phyloP scores from a whole-genome alignment of 2,888 invertebrate species.

The Plusia festucae region DNA sequence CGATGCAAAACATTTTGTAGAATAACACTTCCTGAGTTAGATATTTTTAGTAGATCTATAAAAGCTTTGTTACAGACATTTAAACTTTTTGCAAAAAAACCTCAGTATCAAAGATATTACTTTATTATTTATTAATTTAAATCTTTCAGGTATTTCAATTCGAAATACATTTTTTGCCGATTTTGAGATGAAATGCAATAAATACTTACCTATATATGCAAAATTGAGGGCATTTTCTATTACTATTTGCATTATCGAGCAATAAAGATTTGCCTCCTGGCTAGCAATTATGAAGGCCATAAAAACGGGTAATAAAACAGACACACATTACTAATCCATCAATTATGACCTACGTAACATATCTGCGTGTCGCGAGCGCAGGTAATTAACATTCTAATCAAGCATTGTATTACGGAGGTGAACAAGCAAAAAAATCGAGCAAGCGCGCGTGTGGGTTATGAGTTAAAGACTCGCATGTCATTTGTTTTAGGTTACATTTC shows the following conservation, averaged over 20 bases:
- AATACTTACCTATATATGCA: background rate
- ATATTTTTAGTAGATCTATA: background rate
- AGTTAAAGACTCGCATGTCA: constrained; percentile 14
- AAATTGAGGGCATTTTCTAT: constrained; percentile 1
- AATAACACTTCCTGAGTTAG: background rate
- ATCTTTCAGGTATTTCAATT: background rate
- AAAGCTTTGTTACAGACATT: too few relatives aligned
- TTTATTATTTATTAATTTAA: too few relatives aligned
- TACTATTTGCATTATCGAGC: background rate
- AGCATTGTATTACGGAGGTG: constrained; percentile 65
- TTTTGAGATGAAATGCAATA: background rate
- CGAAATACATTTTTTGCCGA: background rate
- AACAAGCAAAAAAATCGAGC: constrained; percentile 43
- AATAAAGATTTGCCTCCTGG: constrained; percentile 30
- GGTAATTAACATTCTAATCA: constrained; percentile 68
- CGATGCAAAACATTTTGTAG: constrained; percentile 5
- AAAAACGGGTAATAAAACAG: constrained; percentile 49
- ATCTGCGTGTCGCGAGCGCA: constrained; percentile 62
- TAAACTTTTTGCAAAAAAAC: too few relatives aligned
- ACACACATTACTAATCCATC: constrained; percentile 57
- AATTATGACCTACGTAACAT: constrained; percentile 59
- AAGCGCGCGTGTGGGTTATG: constrained; percentile 17
- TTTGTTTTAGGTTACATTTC: background rate
- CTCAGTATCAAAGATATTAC: too few relatives aligned
- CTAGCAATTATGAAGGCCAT: constrained; percentile 29